Percentiles rank a stretch among this genome's conserved stretches.
phyloP scores from a whole-genome alignment of 1,140 invertebrate species.

The Lysiphlebus fabarum region DNA sequence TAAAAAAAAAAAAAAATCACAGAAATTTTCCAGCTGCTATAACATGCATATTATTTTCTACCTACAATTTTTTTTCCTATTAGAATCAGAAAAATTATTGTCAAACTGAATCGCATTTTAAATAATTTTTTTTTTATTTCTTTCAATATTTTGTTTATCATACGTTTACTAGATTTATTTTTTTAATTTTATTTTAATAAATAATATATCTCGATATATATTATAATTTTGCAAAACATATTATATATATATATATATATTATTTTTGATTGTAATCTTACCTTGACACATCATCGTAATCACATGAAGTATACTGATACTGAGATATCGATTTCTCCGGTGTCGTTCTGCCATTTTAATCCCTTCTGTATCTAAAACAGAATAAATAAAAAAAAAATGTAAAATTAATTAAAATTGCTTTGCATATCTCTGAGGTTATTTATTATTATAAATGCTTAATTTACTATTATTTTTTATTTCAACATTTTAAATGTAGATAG shows the following conservation, averaged over 20 bases:
- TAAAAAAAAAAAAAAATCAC: neutral
- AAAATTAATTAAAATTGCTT: constrained; percentile 5
- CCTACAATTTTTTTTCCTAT: constrained; percentile 2
- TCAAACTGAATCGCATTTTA: too few species aligned
- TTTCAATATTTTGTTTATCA: too few species aligned
- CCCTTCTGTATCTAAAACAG: constrained; percentile 30
- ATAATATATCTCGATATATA: too few species aligned
- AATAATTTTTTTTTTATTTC: too few species aligned
- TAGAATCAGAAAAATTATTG: too few species aligned
- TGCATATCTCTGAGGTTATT: neutral
- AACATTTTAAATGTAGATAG: too few species aligned
- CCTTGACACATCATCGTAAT: constrained; percentile 54
- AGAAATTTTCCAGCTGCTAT: neutral
- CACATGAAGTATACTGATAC: constrained; percentile 51
- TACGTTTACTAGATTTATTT: too few species aligned
- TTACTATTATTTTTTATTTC: too few species aligned
- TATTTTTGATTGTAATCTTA: constrained; percentile 23
- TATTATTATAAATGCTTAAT: neutral
- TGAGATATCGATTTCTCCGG: constrained; percentile 46
- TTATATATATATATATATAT: too few species aligned
- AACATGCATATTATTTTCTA: neutral
- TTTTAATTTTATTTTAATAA: too few species aligned
- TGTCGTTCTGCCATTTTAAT: constrained; percentile 44
- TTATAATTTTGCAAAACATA: too few species aligned
- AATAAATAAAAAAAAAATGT: constrained; percentile 22